Percentiles rank a stretch among this genome's conserved stretches.
Conservation (phyloP, 2,797 vertebrate species). For the Danio albolineatus region DNA sequence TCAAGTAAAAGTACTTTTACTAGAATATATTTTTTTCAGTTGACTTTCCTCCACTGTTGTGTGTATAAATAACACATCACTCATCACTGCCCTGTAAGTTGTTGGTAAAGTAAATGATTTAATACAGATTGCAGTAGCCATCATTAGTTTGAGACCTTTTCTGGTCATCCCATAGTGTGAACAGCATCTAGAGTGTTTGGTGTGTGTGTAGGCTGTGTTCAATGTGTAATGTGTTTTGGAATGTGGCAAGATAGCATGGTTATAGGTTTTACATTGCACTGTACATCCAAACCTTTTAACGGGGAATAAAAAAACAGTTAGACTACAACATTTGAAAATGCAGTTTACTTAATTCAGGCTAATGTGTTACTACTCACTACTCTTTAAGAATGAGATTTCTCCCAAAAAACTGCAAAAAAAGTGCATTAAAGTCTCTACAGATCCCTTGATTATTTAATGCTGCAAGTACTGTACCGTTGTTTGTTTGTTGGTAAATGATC, state of each 20-base stretch:
- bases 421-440: no score
- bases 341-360: neutral
- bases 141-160: conserved; percentile 22
- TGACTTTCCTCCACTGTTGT: no score
- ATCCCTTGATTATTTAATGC: no score
- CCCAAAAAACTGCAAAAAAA: no score
- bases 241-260: neutral
- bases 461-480: no score
- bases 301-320: neutral
- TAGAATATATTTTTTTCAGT: no score
- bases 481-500: no score
- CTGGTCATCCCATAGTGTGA: conserved; percentile 15
- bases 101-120: conserved; percentile 28
- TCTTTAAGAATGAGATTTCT: no score
- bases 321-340: neutral
- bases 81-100: conserved; percentile 14
- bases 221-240: neutral
- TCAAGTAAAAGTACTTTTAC: no score
- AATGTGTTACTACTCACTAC: no score
- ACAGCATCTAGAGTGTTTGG: conserved; percentile 17
- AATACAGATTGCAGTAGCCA: conserved; percentile 17
- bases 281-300: neutral
- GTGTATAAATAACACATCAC: no score
- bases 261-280: neutral
- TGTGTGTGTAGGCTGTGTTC: conserved; percentile 6